Evolutionary conservation across 2,797 vertebrate species (phyloP), one percentile per base, ranked within the genome.

Genomic region (Aulostomus chinensis): DNA sequence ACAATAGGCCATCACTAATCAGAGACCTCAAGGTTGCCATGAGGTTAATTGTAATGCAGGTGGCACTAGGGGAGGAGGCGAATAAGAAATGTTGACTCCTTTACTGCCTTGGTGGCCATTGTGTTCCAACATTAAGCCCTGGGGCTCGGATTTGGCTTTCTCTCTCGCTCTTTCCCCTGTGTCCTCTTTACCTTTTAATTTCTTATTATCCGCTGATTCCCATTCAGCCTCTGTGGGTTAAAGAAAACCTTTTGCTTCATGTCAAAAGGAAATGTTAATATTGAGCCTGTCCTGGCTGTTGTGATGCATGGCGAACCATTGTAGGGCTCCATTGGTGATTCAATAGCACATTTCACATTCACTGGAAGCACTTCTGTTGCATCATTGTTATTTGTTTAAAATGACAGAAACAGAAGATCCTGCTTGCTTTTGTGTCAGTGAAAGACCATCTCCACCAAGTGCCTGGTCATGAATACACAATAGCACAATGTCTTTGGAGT

Each of bases 1-100:
- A 95, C 92, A 97, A 96, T 92, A 91, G 91, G 89, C 91, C 93
- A 93, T 94, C 90, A 93, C 94, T 94, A 96, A 94, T 95, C 92
- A 95, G 91, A 93, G 91, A 93, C 91, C 91, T 94, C 90, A 93
- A 93, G 93, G 92, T 94, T 94, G 90, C 91, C 90, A 91, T 92
- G 91, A 95, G 93, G 93, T 95, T 94, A 95, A 95, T 95, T 95
- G 92, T 95, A 89, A 94, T 93, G 91, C 93, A 88, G 91, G 91
- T 94, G 90, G 91, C 91, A 86, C 87, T 83, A 90, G 86, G 81
- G 78, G 75, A 73, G 70, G 82, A 81, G 70, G 73, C 51, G 66
- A 81, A 92, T 90, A 93, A 94, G 89, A 93, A 93, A 87, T 89
- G 88, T 91, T 85, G 88, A 93, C 93, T 93, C 89, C 91, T 91